Conservation (phyloP, 37 sponge, comb jelly and placozoan species). For the Sycon ciliatum region DNA sequence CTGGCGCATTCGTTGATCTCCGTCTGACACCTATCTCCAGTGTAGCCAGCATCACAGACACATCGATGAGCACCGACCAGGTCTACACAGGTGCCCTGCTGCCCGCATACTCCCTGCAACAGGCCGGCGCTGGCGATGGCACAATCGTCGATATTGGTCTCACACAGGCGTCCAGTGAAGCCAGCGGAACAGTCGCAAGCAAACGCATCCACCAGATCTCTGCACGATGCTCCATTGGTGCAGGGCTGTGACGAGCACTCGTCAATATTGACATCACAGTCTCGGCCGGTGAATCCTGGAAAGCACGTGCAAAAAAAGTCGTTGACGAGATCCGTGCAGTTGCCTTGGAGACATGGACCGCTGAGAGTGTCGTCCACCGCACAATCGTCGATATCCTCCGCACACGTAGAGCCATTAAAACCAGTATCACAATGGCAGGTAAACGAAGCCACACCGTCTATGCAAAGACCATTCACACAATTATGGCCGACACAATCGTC, state of each 20-base stretch:
- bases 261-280: conserved; percentile 13
- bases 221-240: not conserved
- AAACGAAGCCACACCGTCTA: conserved; percentile 10
- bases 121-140: no score
- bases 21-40: not conserved
- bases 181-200: not conserved
- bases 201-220: not conserved
- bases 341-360: conserved; percentile 23
- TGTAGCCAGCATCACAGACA: not conserved
- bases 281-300: conserved; percentile 1
- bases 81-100: not conserved
- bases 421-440: conserved; percentile 9
- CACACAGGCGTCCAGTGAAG: conserved; percentile 15
- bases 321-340: not conserved
- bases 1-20: not conserved
- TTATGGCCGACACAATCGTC: conserved; percentile 19
- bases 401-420: conserved; percentile 17
- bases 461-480: conserved; percentile 40
- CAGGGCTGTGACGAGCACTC: conserved; percentile 1
- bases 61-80: not conserved
- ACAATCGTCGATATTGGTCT: conserved; percentile 2
- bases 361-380: not conserved
- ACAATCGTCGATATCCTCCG: conserved; percentile 20
- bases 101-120: conserved; percentile 20
- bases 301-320: conserved; percentile 27